Evolutionary conservation across 2,797 vertebrate genomes (phyloP), one percentile per base, ranked within the genome.

Genomic region (Florisuga fusca): DNA sequence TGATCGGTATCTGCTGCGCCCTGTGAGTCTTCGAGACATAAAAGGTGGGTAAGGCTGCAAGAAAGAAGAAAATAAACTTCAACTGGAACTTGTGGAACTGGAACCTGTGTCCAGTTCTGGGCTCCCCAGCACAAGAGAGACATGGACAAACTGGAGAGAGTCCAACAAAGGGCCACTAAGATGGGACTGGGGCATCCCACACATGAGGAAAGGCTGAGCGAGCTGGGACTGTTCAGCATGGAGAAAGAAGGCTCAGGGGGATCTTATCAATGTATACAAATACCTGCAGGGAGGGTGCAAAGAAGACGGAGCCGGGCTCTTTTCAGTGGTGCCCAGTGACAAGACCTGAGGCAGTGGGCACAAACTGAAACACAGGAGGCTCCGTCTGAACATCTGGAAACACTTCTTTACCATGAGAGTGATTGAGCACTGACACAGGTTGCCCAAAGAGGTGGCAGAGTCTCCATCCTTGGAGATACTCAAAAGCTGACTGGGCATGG

Each of bases 41-140:
- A 99, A 99, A 79, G 99, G 98, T 88, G 99, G 98, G 95, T 99
- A 99, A 88, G 99, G 99, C 99, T 99, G 97, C 68, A 89, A 92
- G 59, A 90, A 61, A 85, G 54, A 94, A 96, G 86, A 95, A 88
- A 94, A 81, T 88, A 86, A 81, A 51, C 59, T 94, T 91, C 78
- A 96, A 63, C n/a, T 74, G 72, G n/a, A 91, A 87, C 58, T 68
- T 68, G 46, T 23, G 29, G 25, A 87, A 79, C 38, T 69, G 81
- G 74, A 82, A 76, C 82, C 71, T 36, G 10, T 10, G 41, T 82
- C 66, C 58, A 78, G 58, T 89, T 90, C 62, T 86, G 62, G 25
- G 69, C 9, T 75, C 10, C 19, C 25, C 55, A 69, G 67, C n/a
- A 91, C 38, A 66, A 75, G 45, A 72, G 9, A 93, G 74, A 67